Base-by-base conservation (phyloP, 2,888 invertebrate species). In the Drosophila macrospina region DNA sequence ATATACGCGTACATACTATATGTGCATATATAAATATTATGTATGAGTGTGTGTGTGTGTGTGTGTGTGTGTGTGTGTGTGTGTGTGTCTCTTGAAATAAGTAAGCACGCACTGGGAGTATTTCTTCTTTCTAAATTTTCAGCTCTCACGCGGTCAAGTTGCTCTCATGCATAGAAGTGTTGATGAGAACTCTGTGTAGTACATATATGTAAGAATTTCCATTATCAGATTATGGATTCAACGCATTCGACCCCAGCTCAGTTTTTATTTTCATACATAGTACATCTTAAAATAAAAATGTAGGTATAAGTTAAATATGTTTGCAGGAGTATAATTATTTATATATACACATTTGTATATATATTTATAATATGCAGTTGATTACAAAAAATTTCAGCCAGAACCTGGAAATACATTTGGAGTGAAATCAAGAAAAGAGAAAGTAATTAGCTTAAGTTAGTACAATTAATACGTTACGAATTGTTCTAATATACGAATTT, bases 111-210 rank as follows among this genome's bases (percentile, higher is more conserved):
- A 44, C 26, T 13, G 24, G 54, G 26, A 15, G 48, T 34, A 20
- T 52, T 44, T 39, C 36, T 32, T 51, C 42, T 36, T 42, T 51
- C 20, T 48, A 13, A 16, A 34, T 13, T 8, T 48, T 30, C 6
- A 48, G 48, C 56, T 64, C 73, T 60, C 77, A 69, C 30, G 48
- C 54, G 57, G 32, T 36, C 39, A 16, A 36, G 28, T 54, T 11
- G 55, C 56, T 80, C 80, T 44, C 60, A 63, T 67, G 59, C 56
- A 62, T 55, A 54, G 62, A 63, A 65, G 34, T 61, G 48, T 30
- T 34, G 51, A 59, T 56, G 56, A 64, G 52, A 69, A 39, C 37
- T 16, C 16, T 51, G 54, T 62, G 41, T 36, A 13, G 24, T 54
- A 26, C 37, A 24, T 8, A 39, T 45, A 34, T 39, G 15, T 56